These are phyloP conservation scores for Caenorhabditis sulstoni DNA, from an alignment of 2,888 invertebrate genomes.

Conservation along the genomic window DNA sequence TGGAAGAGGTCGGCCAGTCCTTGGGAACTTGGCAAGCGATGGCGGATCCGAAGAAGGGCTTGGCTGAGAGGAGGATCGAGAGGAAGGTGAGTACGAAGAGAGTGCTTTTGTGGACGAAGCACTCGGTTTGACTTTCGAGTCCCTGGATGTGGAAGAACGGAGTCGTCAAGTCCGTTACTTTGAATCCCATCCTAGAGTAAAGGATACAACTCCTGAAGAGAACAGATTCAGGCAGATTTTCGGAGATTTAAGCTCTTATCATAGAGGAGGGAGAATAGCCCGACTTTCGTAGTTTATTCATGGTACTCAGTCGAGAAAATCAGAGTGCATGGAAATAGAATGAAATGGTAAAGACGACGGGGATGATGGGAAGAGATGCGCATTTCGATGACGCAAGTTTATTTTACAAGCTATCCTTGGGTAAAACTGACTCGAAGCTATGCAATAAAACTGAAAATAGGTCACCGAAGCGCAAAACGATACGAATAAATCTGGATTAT, in stretches of 20 bases:
- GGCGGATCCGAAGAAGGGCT: constrained; percentile 36
- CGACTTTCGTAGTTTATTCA: neutral
- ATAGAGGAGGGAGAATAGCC: neutral
- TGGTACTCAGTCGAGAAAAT: neutral
- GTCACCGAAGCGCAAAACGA: no score
- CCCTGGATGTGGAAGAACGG: constrained; percentile 13
- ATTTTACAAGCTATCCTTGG: no score
- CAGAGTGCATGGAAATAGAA: neutral
- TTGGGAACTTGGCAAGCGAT: constrained; percentile 32
- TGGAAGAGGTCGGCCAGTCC: constrained; percentile 37
- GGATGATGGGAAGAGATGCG: neutral
- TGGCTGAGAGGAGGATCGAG: constrained; percentile 14
- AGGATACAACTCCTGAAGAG: neutral
- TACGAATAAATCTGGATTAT: no score
- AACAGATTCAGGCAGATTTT: no score
- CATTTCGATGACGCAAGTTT: no score
- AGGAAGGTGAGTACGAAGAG: constrained; percentile 17
- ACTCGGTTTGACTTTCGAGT: constrained; percentile 14
- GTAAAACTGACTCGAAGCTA: no score
- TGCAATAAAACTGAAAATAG: no score
- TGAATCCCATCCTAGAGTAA: no score
- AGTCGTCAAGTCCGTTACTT: constrained; percentile 1
- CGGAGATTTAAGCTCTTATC: no score
- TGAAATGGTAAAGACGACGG: neutral
- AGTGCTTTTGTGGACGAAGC: constrained; percentile 20